Percentiles rank a stretch among this genome's conserved stretches.
phyloP scores from a whole-genome alignment of 1,140 invertebrate genomes.

The Meloidogyne exigua region DNA sequence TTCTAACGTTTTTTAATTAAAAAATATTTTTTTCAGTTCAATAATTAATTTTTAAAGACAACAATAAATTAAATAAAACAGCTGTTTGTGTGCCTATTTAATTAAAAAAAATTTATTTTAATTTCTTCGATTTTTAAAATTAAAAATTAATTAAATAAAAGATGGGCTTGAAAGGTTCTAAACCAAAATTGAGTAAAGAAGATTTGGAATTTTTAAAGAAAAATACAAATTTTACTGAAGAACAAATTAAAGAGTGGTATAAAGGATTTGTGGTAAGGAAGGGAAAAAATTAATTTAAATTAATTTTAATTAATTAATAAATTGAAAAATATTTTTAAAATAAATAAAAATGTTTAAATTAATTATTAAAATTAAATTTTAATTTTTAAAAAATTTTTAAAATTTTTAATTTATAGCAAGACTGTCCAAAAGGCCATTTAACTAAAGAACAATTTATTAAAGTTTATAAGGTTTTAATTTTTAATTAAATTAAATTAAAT shows the following conservation, averaged over 20 bases:
- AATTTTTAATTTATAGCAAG: conserved; percentile 77
- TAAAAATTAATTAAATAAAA: background rate
- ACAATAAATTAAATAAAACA: background rate
- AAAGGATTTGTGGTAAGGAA: conserved; percentile 69
- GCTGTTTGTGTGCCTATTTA: background rate
- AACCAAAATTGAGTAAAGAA: conserved; percentile 78
- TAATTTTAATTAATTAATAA: background rate
- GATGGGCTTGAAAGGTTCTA: conserved; percentile 63
- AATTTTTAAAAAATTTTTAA: background rate
- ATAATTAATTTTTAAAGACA: background rate
- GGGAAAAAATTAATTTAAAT: conserved; percentile 28
- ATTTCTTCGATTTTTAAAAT: background rate
- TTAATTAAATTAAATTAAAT: background rate
- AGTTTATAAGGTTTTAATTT: conserved; percentile 74
- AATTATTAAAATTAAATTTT: background rate
- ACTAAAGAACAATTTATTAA: conserved; percentile 97
- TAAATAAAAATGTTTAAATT: background rate
- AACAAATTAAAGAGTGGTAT: conserved; percentile 96
- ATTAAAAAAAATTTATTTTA: background rate
- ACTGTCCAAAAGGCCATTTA: conserved; percentile 94
- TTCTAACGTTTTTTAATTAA: too few relatives aligned
- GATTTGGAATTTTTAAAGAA: conserved; percentile 94
- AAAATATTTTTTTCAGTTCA: background rate
- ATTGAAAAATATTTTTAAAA: background rate
- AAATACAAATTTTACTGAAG: conserved; percentile 84